Evolutionary conservation across 2,113 vertebrate species (phyloP).

Genomic region (Ammodytes dubius): DNA sequence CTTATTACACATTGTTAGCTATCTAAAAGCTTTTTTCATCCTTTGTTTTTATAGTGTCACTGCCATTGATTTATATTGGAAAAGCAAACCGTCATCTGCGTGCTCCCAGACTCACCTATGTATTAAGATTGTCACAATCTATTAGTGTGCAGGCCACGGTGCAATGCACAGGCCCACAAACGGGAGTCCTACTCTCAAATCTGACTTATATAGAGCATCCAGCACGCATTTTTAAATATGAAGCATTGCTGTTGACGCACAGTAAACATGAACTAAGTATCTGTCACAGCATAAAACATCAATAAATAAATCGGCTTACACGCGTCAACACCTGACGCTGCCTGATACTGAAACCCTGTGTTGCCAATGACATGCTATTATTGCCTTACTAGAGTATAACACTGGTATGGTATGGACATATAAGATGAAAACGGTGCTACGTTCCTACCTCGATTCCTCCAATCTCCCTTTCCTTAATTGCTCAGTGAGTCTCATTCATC

Average conservation of each 20-base stretch:
- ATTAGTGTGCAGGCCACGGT: slow-evolving; percentile 52
- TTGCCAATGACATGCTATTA: slow-evolving; percentile 39
- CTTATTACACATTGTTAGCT: slow-evolving; percentile 5
- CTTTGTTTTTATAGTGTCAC: slow-evolving; percentile 21
- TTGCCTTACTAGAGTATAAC: slow-evolving; percentile 7
- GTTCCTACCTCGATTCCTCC: slow-evolving; percentile 83
- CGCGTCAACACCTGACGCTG: slow-evolving; percentile 48
- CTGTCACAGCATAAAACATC: slow-evolving; percentile 60
- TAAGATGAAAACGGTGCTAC: slow-evolving; percentile 38
- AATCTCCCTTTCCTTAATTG: slow-evolving; percentile 76
- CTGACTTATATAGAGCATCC: slow-evolving; percentile 35
- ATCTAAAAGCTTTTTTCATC: neutral
- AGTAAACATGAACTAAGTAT: slow-evolving; percentile 59
- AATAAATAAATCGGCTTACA: slow-evolving; percentile 72
- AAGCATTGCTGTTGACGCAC: slow-evolving; percentile 63
- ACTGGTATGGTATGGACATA: slow-evolving; percentile 31
- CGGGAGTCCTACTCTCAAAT: neutral
- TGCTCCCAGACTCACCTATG: neutral
- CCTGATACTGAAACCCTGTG: slow-evolving; percentile 16
- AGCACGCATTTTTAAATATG: slow-evolving; percentile 47
- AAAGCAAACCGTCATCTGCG: slow-evolving; percentile 11
- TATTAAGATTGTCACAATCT: slow-evolving; percentile 41
- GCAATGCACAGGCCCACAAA: slow-evolving; percentile 37
- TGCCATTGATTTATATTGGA: slow-evolving; percentile 24
- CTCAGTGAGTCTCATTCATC: slow-evolving; percentile 84